A percentile compares a stretch with the other conserved stretches of the same genome.
Conservation (phyloP, 2,888 invertebrate species). For the Sphecodes monilicornis region DNA sequence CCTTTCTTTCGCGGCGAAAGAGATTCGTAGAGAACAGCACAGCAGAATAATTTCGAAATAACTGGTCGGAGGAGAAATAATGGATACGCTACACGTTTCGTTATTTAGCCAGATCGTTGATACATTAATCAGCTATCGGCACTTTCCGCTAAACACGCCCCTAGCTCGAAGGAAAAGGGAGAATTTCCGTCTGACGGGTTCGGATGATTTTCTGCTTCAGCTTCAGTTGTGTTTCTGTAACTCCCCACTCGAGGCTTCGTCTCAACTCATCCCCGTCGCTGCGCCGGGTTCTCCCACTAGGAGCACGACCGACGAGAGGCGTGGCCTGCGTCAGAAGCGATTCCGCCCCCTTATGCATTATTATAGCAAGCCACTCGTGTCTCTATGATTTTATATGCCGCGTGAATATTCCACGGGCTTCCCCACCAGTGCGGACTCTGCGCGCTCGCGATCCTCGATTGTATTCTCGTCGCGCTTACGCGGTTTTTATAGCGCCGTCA, state of each 20-base stretch:
- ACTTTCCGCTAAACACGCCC: slow-evolving; percentile 13
- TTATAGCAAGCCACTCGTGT: slow-evolving; percentile 80
- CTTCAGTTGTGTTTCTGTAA: slow-evolving; percentile 47
- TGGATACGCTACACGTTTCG: neutral
- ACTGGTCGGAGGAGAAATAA: neutral
- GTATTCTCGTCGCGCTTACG: slow-evolving; percentile 71
- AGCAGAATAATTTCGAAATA: neutral
- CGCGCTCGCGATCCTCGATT: slow-evolving; percentile 81
- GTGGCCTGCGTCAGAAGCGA: slow-evolving; percentile 74
- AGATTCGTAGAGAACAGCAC: neutral
- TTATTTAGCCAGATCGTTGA: slow-evolving; percentile 19
- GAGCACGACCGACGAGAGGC: slow-evolving; percentile 72
- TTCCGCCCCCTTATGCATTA: slow-evolving; percentile 84
- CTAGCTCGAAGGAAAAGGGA: slow-evolving; percentile 32
- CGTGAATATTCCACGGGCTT: slow-evolving; percentile 71
- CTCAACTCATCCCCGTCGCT: slow-evolving; percentile 74
- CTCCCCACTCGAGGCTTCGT: slow-evolving; percentile 49
- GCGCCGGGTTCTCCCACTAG: slow-evolving; percentile 67
- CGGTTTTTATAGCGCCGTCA: slow-evolving; percentile 48
- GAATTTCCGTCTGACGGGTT: slow-evolving; percentile 50
- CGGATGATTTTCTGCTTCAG: slow-evolving; percentile 55
- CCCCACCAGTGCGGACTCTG: slow-evolving; percentile 54
- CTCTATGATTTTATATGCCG: slow-evolving; percentile 83
- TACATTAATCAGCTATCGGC: slow-evolving; percentile 24
- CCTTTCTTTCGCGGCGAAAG: neutral